Conservation (phyloP, 2,888 invertebrate species). For the Adela reaumurella region DNA sequence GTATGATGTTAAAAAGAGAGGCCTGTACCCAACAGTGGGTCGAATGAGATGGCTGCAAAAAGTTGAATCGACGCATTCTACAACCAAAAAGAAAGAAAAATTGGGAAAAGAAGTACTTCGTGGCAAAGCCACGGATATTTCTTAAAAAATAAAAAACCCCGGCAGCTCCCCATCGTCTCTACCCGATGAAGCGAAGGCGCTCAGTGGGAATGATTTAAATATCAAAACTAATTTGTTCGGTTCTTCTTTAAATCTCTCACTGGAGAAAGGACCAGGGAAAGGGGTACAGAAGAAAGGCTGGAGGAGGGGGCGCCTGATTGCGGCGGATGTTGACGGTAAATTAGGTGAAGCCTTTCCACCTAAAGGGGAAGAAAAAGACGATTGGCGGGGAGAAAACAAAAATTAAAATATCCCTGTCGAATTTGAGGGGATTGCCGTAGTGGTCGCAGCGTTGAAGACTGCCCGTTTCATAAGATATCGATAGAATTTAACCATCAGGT, state of each 20-base stretch:
- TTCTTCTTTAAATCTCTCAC: neutral
- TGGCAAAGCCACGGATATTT: too few species aligned
- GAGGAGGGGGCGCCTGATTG: neutral
- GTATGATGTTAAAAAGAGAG: too few species aligned
- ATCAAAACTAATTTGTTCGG: constrained; percentile 45
- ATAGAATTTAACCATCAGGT: too few species aligned
- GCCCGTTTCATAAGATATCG: too few species aligned
- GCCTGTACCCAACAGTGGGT: too few species aligned
- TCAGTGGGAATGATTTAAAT: constrained; percentile 43
- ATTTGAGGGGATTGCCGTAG: neutral
- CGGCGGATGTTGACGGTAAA: neutral
- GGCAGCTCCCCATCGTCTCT: neutral
- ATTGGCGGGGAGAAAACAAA: neutral
- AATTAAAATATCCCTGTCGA: neutral
- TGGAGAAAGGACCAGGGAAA: neutral
- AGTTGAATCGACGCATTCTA: too few species aligned
- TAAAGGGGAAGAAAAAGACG: neutral
- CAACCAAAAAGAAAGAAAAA: too few species aligned
- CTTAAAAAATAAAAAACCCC: neutral
- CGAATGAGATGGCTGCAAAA: too few species aligned
- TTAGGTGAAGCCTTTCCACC: neutral
- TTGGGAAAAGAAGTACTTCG: too few species aligned
- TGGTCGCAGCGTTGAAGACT: too few species aligned
- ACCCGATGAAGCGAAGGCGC: constrained; percentile 19
- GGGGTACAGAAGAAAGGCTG: neutral